phyloP scores from a whole-genome alignment of 2,888 invertebrate species.

The Trachelus troglodyta region DNA sequence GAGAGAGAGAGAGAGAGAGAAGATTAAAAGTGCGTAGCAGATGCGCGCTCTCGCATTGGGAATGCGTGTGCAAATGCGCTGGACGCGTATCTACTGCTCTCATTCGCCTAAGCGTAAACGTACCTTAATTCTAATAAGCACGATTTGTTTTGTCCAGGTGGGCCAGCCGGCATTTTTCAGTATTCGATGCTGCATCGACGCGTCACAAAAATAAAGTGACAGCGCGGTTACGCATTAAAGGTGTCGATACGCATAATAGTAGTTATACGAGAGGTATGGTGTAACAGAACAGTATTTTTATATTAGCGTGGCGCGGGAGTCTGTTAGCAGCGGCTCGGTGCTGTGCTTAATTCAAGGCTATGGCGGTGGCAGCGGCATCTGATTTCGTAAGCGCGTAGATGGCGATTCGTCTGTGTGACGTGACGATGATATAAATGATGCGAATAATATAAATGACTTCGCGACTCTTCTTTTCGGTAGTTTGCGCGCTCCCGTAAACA shows the following conservation, averaged over 20 bases:
- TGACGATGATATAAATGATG: background rate
- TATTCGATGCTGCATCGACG: slow-evolving; percentile 28
- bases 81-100: too few relatives aligned
- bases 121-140: background rate
- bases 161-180: slow-evolving; percentile 35
- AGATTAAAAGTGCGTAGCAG: background rate
- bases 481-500: background rate
- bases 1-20: too few relatives aligned
- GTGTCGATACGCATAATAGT: slow-evolving; percentile 45
- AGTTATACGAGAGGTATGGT: slow-evolving; percentile 46
- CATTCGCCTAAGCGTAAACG: background rate
- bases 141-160: slow-evolving; percentile 21
- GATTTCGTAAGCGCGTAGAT: background rate
- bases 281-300: slow-evolving; percentile 61
- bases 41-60: background rate
- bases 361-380: background rate
- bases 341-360: too few relatives aligned
- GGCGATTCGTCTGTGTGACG: background rate
- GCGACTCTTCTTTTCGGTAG: background rate
- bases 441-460: background rate
- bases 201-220: background rate
- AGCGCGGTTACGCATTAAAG: background rate
- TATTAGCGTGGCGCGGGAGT: slow-evolving; percentile 38
- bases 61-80: too few relatives aligned
- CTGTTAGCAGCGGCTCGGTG: background rate